Conservation (phyloP, 2,113 vertebrate genomes). For the Orycteropus afer region DNA sequence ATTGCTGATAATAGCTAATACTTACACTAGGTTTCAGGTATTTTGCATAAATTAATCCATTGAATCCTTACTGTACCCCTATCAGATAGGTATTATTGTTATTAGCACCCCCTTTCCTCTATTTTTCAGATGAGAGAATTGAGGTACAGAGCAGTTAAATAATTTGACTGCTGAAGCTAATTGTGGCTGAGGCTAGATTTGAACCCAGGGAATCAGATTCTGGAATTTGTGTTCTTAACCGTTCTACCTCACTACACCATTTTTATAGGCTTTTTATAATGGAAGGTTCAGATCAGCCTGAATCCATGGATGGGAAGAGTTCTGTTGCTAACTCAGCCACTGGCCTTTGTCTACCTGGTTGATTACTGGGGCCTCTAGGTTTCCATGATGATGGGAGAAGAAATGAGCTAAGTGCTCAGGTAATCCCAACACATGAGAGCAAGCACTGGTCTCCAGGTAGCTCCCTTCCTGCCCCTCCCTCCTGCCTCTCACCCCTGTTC, state of each 20-base stretch:
- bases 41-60: not conserved
- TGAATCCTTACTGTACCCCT: not conserved
- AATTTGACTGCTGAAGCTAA: not conserved
- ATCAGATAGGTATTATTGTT: not conserved
- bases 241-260: not conserved
- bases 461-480: not conserved
- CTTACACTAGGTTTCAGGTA: not conserved
- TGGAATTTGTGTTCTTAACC: not conserved
- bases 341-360: not conserved
- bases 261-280: not conserved
- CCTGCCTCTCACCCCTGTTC: not conserved
- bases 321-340: not conserved
- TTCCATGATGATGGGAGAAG: not conserved
- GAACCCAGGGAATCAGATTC: slow-evolving; percentile 3
- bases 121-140: slow-evolving; percentile 8
- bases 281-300: not conserved
- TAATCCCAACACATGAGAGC: not conserved
- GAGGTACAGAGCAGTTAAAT: not conserved
- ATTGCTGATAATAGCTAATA: not conserved
- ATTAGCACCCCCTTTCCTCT: not conserved
- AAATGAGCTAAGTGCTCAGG: not conserved
- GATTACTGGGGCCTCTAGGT: not conserved
- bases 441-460: not conserved
- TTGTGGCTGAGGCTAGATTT: not conserved
- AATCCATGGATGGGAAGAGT: not conserved